A percentile compares a stretch with the other conserved stretches of the same genome.
phyloP scores from a whole-genome alignment of 2,113 vertebrate genomes.

The Saimiri boliviensis region DNA sequence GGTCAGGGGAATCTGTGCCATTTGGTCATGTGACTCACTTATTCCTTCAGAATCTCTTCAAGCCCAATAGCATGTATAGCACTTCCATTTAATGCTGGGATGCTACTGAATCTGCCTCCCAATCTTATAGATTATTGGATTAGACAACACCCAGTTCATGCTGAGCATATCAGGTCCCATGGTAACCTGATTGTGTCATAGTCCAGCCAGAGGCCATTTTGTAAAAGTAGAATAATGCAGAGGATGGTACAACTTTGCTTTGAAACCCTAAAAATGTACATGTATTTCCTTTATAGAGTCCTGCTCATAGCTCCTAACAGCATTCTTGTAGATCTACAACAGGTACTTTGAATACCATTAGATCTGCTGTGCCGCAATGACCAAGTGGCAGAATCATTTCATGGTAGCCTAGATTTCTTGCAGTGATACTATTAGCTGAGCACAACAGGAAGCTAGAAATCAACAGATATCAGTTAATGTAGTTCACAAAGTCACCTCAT shows the following conservation, averaged over 20 bases:
- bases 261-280: background rate
- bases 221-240: background rate
- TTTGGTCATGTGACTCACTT: background rate
- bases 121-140: background rate
- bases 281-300: background rate
- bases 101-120: background rate
- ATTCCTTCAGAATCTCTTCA: background rate
- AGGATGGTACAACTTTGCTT: background rate
- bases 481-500: background rate
- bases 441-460: background rate
- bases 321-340: rapidly evolving
- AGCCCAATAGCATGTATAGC: background rate
- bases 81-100: background rate
- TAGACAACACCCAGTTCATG: too few species aligned
- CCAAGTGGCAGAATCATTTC: background rate
- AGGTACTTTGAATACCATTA: background rate
- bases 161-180: background rate
- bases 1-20: too few species aligned
- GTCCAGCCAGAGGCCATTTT: background rate
- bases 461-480: background rate
- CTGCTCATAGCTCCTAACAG: background rate
- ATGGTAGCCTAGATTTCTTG: background rate
- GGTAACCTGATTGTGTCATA: background rate
- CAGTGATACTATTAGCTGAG: background rate
- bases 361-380: too few species aligned